A percentile compares a stretch with the other conserved stretches of the same genome.
phyloP scores from a whole-genome alignment of 1,140 invertebrate species.

The Zophobas morio region DNA sequence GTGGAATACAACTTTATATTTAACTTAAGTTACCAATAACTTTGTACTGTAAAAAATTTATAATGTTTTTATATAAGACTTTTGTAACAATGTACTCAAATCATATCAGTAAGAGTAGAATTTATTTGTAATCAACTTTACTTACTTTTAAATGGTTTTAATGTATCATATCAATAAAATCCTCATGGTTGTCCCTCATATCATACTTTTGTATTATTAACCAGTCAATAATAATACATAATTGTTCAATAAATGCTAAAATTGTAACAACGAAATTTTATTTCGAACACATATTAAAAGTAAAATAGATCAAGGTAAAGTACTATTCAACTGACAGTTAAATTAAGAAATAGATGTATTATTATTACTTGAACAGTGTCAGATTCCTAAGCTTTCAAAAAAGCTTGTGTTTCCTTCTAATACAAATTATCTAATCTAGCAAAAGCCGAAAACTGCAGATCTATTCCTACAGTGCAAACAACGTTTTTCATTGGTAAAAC shows the following conservation, averaged over 20 bases:
- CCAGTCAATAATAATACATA: conserved; percentile 37
- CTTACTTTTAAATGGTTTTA: conserved; percentile 43
- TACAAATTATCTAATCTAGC: too few species aligned
- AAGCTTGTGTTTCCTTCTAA: too few species aligned
- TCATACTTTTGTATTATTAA: conserved; percentile 42
- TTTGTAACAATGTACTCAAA: conserved; percentile 46
- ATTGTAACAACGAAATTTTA: not conserved
- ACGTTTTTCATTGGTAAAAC: too few species aligned
- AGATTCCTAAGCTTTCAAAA: too few species aligned
- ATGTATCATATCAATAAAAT: conserved; percentile 45
- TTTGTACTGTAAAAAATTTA: conserved; percentile 34
- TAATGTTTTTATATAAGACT: conserved; percentile 41
- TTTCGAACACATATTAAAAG: not conserved
- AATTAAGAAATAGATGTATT: too few species aligned
- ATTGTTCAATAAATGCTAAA: conserved; percentile 48
- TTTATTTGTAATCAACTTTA: conserved; percentile 44
- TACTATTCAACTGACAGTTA: too few species aligned
- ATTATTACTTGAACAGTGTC: too few species aligned
- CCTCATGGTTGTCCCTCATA: conserved; percentile 28
- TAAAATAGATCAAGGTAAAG: too few species aligned
- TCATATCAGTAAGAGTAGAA: conserved; percentile 45
- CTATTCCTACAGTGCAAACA: too few species aligned
- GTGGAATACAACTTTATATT: conserved; percentile 11
- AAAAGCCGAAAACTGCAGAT: too few species aligned
- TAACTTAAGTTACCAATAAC: conserved; percentile 38